phyloP scores from a whole-genome alignment of 2,797 vertebrate genomes.

The Darevskia mixta region DNA sequence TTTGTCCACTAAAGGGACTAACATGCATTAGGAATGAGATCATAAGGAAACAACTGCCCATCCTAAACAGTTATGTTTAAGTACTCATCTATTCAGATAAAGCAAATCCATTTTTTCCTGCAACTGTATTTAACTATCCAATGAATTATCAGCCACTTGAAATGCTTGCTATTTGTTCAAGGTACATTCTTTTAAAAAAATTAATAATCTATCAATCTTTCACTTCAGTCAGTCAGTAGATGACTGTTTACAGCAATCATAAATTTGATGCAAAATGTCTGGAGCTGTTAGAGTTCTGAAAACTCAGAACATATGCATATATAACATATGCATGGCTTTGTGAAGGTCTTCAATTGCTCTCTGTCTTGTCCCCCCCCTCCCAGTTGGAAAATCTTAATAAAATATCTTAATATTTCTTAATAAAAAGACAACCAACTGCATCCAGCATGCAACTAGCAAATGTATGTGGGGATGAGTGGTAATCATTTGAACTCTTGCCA shows the following conservation, averaged over 20 bases:
- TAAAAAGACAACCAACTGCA: not conserved
- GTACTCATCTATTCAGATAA: not conserved
- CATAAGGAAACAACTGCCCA: not conserved
- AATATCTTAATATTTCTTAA: not conserved
- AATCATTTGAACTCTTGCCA: not conserved
- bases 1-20: not conserved
- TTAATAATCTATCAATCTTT: not conserved
- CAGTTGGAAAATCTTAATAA: not conserved
- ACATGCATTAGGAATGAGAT: not conserved
- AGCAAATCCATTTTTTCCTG: not conserved
- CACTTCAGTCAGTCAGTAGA: not conserved
- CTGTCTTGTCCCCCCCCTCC: fast-evolving
- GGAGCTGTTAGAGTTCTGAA: not conserved
- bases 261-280: not conserved
- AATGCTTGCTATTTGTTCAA: not conserved
- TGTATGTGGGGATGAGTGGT: not conserved
- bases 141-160: not conserved
- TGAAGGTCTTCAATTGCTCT: not conserved
- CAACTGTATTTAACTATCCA: not conserved
- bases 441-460: not conserved
- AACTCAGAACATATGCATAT: not conserved
- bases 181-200: not conserved
- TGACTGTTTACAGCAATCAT: not conserved
- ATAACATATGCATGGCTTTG: not conserved
- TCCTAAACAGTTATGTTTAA: not conserved